A percentile compares a stretch with the other conserved stretches of the same genome.
phyloP scores from a whole-genome alignment of 2,888 invertebrate species.

The Tuta absoluta region DNA sequence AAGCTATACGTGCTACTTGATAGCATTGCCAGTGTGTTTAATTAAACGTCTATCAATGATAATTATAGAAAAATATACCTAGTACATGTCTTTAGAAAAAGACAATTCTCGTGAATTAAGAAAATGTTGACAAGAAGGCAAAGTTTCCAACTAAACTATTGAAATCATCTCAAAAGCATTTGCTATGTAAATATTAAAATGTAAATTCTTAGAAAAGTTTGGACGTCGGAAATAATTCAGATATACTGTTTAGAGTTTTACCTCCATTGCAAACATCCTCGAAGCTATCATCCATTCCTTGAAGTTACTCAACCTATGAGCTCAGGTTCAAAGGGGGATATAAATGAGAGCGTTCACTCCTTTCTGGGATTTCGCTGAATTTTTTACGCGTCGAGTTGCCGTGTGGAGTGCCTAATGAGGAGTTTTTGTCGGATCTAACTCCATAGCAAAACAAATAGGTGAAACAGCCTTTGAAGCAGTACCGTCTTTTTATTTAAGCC shows the following conservation, averaged over 20 bases:
- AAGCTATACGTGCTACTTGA: no score
- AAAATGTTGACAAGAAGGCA: background rate
- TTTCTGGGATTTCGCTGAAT: constrained; percentile 55
- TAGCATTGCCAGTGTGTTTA: no score
- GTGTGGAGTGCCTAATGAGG: constrained; percentile 65
- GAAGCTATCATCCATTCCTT: background rate
- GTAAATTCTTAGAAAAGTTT: no score
- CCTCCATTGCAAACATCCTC: background rate
- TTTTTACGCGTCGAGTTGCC: constrained; percentile 60
- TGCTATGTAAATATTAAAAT: constrained; percentile 32
- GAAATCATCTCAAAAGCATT: background rate
- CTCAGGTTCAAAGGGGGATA: constrained; percentile 60
- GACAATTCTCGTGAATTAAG: no score
- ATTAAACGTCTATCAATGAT: no score
- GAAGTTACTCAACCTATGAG: background rate
- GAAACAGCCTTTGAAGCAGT: constrained; percentile 54
- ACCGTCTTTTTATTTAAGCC: constrained; percentile 23
- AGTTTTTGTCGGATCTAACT: constrained; percentile 50
- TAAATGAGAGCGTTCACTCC: constrained; percentile 56
- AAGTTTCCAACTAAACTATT: background rate
- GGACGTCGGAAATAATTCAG: no score
- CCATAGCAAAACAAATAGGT: constrained; percentile 33
- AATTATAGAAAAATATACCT: no score
- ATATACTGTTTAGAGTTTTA: background rate
- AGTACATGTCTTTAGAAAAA: no score